phyloP scores from a whole-genome alignment of 2,888 invertebrate genomes.

The Eristalis intricaria region DNA sequence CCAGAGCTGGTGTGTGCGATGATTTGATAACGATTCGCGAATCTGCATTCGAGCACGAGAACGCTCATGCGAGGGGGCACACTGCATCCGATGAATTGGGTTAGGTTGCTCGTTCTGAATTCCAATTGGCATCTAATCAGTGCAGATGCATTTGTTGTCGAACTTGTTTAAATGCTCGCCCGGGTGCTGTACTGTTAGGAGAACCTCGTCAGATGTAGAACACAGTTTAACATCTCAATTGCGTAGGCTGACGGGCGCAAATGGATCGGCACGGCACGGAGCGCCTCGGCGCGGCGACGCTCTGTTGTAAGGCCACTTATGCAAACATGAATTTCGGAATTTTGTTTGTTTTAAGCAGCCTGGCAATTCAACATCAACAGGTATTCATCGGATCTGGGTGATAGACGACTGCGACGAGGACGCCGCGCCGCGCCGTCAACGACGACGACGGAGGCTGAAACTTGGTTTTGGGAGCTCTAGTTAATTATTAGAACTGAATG shows the following conservation, averaged over 20 bases:
- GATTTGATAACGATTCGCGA: constrained; percentile 65
- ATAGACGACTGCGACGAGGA: not conserved
- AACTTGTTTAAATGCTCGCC: constrained; percentile 41
- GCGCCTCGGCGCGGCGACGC: constrained; percentile 2
- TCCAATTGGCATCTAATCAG: constrained; percentile 43
- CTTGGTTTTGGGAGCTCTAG: constrained; percentile 41
- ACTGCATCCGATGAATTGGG: constrained; percentile 52
- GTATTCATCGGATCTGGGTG: constrained; percentile 36
- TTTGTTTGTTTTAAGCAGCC: constrained; percentile 50
- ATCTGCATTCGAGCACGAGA: constrained; percentile 31
- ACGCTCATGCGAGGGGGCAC: constrained; percentile 48
- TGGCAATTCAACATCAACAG: constrained; percentile 68
- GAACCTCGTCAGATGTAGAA: constrained; percentile 67
- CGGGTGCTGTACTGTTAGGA: constrained; percentile 51
- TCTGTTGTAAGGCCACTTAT: constrained; percentile 59
- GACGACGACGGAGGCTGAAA: constrained; percentile 14
- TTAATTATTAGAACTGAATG: constrained; percentile 42
- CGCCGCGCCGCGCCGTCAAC: too few relatives aligned
- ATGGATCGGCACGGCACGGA: constrained; percentile 14
- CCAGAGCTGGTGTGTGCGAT: constrained; percentile 53
- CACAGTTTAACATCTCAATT: constrained; percentile 51
- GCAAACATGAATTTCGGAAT: constrained; percentile 69
- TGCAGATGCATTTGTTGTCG: constrained; percentile 47
- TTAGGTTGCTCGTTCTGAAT: constrained; percentile 53
- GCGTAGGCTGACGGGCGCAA: constrained; percentile 57